Base-by-base conservation (phyloP, 2,797 vertebrate genomes). In the Spea hammondii region DNA sequence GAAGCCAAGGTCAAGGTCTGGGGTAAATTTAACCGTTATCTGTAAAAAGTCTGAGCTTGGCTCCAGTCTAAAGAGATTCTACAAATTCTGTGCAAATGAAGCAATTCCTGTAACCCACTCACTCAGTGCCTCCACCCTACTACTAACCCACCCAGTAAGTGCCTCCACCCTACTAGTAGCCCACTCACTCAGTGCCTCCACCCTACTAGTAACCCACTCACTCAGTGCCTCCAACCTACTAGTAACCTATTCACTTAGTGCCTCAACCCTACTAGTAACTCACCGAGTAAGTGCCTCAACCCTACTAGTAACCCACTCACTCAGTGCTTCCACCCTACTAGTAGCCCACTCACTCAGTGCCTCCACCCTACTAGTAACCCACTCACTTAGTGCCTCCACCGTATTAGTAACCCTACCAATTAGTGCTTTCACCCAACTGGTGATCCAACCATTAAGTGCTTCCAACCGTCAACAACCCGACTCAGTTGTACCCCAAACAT, bases 21-120 rank as follows among this genome's bases (percentile, higher is more conserved):
- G 77, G 77, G 62, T 13, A 48, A 70, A 45, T 70, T 70, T 44
- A 70, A 59, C 55, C 5, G 17, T 70, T 70, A 51, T 5, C 9
- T 49, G 54, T n/a, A 78, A 73, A 74, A 79, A 74, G 65, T 74
- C 71, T 74, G 55, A 68, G 64, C 72, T 67, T 79, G 70, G 77
- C 70, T 79, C 65, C 69, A 44, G 67, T 73, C 77, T 55, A 53
- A 69, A 72, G 45, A 69, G 57, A 65, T 70, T 57, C 49, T 47
- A 74, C 51, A 79, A 32, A 32, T 32, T 32, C 32, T 74, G 78
- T 79, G 78, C 78, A 79, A 79, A 79, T 73, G 74, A 57, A 65
- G 55, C 73, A 49, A 79, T 64, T 57, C 76, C 71, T 62, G 55
- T n/a, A 32, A 12, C 59, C 50, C 50, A 53, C 50, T 1, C 10